These are phyloP conservation scores for Malaclemys terrapin DNA, from an alignment of 2,113 vertebrate genomes.

Conservation along the genomic window DNA sequence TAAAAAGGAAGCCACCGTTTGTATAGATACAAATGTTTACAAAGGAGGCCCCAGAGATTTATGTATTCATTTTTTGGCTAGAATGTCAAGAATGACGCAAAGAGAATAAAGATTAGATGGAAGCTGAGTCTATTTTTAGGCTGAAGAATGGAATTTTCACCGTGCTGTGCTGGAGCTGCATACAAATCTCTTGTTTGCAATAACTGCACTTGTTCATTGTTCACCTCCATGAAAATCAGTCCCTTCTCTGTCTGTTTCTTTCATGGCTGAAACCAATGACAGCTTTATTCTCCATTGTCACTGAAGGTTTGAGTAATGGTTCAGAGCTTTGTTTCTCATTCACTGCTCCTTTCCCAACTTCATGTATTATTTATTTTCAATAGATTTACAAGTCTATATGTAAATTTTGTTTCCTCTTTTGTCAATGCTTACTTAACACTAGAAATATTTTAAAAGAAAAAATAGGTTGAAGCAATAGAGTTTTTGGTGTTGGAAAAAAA, in stretches of 20 bases:
- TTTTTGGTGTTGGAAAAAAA: not conserved
- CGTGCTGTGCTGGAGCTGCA: not conserved
- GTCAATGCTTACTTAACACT: not conserved
- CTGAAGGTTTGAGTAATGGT: not conserved
- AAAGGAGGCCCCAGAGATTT: not conserved
- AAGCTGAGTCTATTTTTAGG: not conserved
- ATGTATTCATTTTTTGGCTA: not conserved
- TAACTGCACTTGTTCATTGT: not conserved
- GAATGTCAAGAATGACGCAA: not conserved
- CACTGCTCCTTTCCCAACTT: not conserved
- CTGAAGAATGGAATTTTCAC: not conserved
- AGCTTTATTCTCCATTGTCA: not conserved
- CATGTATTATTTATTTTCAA: not conserved
- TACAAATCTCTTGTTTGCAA: not conserved
- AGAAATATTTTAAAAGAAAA: not conserved
- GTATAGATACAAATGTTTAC: not conserved
- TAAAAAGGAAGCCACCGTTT: not conserved
- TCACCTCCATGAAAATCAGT: not conserved
- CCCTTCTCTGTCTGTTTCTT: not conserved
- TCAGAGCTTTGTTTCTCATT: not conserved
- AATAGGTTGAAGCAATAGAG: not conserved
- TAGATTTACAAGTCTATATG: not conserved
- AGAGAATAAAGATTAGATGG: not conserved
- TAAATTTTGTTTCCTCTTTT: not conserved
- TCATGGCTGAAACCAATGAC: not conserved